Evolutionary conservation across 2,113 vertebrate species (phyloP), one percentile per base, ranked within the genome.

Genomic region (Nothobranchius furzeri): DNA sequence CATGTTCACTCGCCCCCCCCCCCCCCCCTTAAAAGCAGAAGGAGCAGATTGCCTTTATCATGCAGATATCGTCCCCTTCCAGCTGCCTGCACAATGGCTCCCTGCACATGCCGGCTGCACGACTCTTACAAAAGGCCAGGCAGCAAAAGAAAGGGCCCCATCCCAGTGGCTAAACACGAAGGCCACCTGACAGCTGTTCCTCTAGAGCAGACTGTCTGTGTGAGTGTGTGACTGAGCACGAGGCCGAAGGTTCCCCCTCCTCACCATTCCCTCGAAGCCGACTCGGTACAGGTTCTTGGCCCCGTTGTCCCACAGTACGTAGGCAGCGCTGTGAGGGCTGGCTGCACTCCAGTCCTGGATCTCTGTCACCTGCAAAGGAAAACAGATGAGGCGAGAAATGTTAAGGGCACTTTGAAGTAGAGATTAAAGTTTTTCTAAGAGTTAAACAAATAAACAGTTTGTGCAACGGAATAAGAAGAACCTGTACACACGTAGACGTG

Each of bases 241-340:
- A 66, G 63, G 53, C 55, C 76, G 76, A 73, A 81, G 53, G 75
- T 85, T 89, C 82, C n/a, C 37, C 87, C 97, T 96, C 87, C 97
- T 96, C 88, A 99, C 98, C 98, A 99, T 99, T 91, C 97, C 98
- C 89, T 99, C 98, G 78, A 99, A 99, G 88, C 98, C 98, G 82
- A 99, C 98, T 91, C 98, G 89, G 91, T 99, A 99, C 71, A 99
- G 94, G 92, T 99, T 99, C 91, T 99, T 99, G 88, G 98, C 98
- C 86, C 98, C 98, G 83, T 99, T 99, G 93, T 99, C 97, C 98
- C 98, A 99, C 57, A 99, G 93, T 83, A 99, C 97, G 74, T 99
- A 99, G 52, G 97, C 98, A 64, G 98, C 98, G 0, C 98, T 99
- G 79, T 99, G 98, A 10, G 98, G 98, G 84, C 98, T 99, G 13